phyloP scores from a whole-genome alignment of 2,888 invertebrate genomes.

The Calephelis perditalis region DNA sequence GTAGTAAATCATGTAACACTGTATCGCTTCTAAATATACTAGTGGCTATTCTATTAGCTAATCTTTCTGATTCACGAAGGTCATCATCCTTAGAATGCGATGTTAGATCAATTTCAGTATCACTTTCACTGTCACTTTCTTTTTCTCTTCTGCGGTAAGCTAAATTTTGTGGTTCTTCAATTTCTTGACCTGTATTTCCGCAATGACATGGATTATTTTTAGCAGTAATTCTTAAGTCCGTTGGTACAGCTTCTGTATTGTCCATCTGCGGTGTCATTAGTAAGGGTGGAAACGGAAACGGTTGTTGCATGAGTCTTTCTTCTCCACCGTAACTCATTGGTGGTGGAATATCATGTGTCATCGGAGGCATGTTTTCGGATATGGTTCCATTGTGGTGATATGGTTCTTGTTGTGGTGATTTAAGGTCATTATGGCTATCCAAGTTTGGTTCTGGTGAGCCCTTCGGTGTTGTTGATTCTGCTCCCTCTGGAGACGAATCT shows the following conservation, averaged over 20 bases:
- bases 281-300: slow-evolving; percentile 55
- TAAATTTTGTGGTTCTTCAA: slow-evolving; percentile 60
- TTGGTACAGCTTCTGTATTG: slow-evolving; percentile 55
- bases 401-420: slow-evolving; percentile 56
- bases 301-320: slow-evolving; percentile 55
- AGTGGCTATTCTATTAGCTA: slow-evolving; percentile 65
- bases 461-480: slow-evolving; percentile 61
- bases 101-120: slow-evolving; percentile 71
- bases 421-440: slow-evolving; percentile 50
- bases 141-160: slow-evolving; percentile 53
- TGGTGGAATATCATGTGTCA: slow-evolving; percentile 52
- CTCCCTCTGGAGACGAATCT: slow-evolving; percentile 64
- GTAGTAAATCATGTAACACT: slow-evolving; percentile 65
- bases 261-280: slow-evolving; percentile 53
- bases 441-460: slow-evolving; percentile 57
- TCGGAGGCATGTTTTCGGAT: slow-evolving; percentile 40
- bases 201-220: slow-evolving; percentile 55
- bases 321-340: slow-evolving; percentile 49
- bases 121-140: slow-evolving; percentile 66
- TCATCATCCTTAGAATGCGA: slow-evolving; percentile 73
- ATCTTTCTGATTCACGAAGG: slow-evolving; percentile 60
- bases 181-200: slow-evolving; percentile 35
- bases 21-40: slow-evolving; percentile 67
- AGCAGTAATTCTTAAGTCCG: slow-evolving; percentile 58
- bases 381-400: slow-evolving; percentile 52